Evolutionary conservation across 2,888 invertebrate genomes (phyloP), one percentile per base, ranked within the genome.

Genomic region (Xanthorhoe spadicearia): DNA sequence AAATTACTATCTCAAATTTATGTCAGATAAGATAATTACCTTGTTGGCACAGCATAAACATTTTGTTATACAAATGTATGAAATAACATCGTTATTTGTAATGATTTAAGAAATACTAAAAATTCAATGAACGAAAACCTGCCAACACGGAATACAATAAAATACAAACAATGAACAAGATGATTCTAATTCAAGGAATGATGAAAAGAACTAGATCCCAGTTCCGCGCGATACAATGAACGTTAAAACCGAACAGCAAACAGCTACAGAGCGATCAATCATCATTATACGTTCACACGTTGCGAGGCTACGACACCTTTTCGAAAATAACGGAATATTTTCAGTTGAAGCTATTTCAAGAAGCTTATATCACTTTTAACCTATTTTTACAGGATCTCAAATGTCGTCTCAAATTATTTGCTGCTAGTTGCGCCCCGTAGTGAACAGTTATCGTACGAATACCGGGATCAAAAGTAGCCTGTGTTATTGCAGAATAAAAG

Each of bases 331-430:
- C 77, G 77, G 82, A 86, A 87, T 90, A 90, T 90, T 91, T 90
- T 90, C 88, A 86, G 83, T 85, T 84, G 86, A 86, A 84, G 82
- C 79, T 92, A 92, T 92, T 92, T 92, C 78, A 66, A 89, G 85
- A 76, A 67, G 65, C 43, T 64, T 71, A 65, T 63, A 66, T 53
- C 64, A 64, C 68, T 59, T 70, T 64, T 23, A 51, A 17, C 52
- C 23, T 63, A 32, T 57, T 63, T 57, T 53, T 53, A 49, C 49
- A 64, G 61, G 66, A 59, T 68, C 32, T 65, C 13, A 43, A 43
- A 13, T 13, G 2, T 43, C 13, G 13, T 13, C 38, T 13, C 38
- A 43, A 43, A 43, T 43, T 43, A 38, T 38, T 10, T 38, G 32
- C 13, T 10, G n/a, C 38, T 38, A 10, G 38, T 38, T n/a, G n/a